phyloP scores from a whole-genome alignment of 2,888 invertebrate species.

The Camponotus fellah region DNA sequence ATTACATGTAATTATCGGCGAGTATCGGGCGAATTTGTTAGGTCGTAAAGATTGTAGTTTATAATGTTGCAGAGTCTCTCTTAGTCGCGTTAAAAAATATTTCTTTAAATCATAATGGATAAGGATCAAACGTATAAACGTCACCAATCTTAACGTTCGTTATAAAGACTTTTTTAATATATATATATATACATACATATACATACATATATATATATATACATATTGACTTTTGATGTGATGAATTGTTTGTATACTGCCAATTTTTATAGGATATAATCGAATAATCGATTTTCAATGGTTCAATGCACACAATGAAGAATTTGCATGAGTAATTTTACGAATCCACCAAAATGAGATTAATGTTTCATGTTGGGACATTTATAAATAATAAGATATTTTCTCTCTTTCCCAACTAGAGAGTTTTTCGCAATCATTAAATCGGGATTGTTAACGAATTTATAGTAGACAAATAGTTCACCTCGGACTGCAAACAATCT shows the following conservation, averaged over 20 bases:
- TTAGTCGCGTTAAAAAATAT: slow-evolving; percentile 24
- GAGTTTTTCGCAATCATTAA: slow-evolving; percentile 21
- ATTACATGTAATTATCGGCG: slow-evolving; percentile 25
- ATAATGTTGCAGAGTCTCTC: slow-evolving; percentile 36
- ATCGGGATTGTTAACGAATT: slow-evolving; percentile 43
- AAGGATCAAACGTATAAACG: slow-evolving; percentile 32
- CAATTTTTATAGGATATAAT: slow-evolving; percentile 68
- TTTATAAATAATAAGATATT: slow-evolving; percentile 26
- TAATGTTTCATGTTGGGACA: slow-evolving; percentile 22
- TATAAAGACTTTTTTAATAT: slow-evolving; percentile 42
- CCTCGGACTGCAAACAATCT: slow-evolving; percentile 22
- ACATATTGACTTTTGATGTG: slow-evolving; percentile 55
- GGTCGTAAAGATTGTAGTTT: slow-evolving; percentile 41
- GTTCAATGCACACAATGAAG: slow-evolving; percentile 6
- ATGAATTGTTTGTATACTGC: slow-evolving; percentile 70
- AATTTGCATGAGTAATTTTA: slow-evolving; percentile 20
- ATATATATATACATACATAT: slow-evolving; percentile 15
- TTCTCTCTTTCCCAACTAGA: slow-evolving; percentile 9
- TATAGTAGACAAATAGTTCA: slow-evolving; percentile 31
- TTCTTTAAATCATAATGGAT: slow-evolving; percentile 31
- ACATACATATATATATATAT: slow-evolving; percentile 29
- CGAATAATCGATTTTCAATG: slow-evolving; percentile 51
- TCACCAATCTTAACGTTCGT: slow-evolving; percentile 49
- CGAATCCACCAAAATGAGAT: slow-evolving; percentile 9
- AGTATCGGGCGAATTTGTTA: slow-evolving; percentile 33